Conservation (phyloP, 1,140 invertebrate genomes). For the Panonychus citri region DNA sequence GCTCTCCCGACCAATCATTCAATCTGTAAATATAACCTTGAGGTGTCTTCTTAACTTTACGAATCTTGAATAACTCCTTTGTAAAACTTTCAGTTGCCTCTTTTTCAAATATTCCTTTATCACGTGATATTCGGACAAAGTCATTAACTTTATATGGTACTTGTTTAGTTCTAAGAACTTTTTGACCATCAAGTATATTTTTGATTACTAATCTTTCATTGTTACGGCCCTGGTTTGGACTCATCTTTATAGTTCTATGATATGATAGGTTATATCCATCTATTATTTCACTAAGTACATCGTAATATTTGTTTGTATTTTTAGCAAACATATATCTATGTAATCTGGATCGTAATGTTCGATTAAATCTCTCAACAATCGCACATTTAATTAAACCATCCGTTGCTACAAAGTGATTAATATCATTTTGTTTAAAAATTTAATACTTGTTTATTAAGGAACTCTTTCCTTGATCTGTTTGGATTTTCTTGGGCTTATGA, state of each 20-base stretch:
- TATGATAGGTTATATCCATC: slow-evolving; percentile 16
- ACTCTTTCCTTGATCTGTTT: slow-evolving; percentile 7
- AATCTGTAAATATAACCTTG: no score
- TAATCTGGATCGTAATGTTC: slow-evolving; percentile 19
- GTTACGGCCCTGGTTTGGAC: not conserved
- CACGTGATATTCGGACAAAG: not conserved
- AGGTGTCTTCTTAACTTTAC: no score
- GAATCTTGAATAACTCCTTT: no score
- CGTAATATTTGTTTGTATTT: not conserved
- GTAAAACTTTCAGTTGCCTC: no score
- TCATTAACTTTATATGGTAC: not conserved
- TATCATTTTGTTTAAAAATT: slow-evolving; percentile 18
- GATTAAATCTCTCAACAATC: slow-evolving; percentile 25
- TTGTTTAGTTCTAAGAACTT: not conserved
- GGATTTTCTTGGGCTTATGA: not conserved
- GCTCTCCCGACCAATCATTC: no score
- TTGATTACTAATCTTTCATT: not conserved
- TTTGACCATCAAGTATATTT: not conserved
- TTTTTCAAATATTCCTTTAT: not conserved
- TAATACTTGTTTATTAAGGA: slow-evolving; percentile 15
- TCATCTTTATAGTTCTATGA: not conserved
- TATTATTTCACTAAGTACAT: not conserved
- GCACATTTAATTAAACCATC: slow-evolving; percentile 21
- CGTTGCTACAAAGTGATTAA: slow-evolving; percentile 24
- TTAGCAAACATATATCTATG: not conserved